phyloP scores from a whole-genome alignment of 53 echinoderm and acorn worm genomes.

The Arbacia lixula region DNA sequence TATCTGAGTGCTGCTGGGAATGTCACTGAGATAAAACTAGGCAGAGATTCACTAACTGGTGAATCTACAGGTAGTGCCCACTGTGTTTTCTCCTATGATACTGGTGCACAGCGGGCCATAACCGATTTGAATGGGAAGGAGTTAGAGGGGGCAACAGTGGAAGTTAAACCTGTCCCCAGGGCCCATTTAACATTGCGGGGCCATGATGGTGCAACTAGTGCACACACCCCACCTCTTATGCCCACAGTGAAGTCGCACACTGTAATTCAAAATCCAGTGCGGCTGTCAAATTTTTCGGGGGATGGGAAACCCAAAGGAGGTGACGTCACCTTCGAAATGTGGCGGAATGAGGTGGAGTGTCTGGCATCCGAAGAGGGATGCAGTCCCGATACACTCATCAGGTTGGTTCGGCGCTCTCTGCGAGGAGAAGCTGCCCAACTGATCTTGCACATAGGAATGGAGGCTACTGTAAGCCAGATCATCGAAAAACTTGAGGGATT shows the following conservation, averaged over 20 bases:
- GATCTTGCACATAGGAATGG: conserved; percentile 21
- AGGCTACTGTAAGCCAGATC: conserved; percentile 5
- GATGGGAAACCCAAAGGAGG: conserved; percentile 38
- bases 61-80: conserved; percentile 15
- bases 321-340: conserved; percentile 51
- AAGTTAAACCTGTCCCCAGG: not conserved
- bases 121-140: not conserved
- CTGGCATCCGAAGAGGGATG: not conserved
- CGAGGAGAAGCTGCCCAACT: conserved; percentile 42
- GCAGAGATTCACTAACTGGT: conserved; percentile 27
- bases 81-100: not conserved
- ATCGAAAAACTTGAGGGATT: conserved; percentile 47
- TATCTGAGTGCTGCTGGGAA: conserved; percentile 1
- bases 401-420: conserved; percentile 46
- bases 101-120: not conserved
- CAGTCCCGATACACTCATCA: not conserved
- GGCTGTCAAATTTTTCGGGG: conserved; percentile 37
- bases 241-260: conserved; percentile 13
- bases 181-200: not conserved
- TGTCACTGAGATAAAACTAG: not conserved
- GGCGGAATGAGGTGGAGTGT: conserved; percentile 41
- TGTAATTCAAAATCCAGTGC: conserved; percentile 10
- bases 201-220: not conserved
- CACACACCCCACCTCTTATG: not conserved
- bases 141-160: not conserved